Percentiles rank a stretch among this genome's conserved stretches.
Evolutionary conservation across 2,888 invertebrate genomes (phyloP).

Genomic region (Orchesellides sinensis): DNA sequence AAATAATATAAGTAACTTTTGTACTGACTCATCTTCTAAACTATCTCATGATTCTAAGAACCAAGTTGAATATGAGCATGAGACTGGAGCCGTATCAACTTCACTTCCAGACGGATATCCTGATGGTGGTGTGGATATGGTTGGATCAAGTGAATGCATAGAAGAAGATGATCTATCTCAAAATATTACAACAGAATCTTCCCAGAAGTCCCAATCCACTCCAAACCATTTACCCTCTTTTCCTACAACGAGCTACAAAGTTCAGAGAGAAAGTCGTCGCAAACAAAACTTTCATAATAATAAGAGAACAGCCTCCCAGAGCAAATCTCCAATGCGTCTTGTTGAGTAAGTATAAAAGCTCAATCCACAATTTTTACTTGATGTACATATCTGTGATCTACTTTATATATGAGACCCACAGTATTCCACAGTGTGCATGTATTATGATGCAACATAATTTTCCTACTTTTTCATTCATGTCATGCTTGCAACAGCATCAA

Average conservation of each 20-base stretch:
- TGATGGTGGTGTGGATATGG: not conserved
- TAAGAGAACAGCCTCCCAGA: not conserved
- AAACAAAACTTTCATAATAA: constrained; percentile 1
- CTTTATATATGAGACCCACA: no score
- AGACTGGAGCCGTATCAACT: not conserved
- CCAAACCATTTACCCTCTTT: not conserved
- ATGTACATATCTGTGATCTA: no score
- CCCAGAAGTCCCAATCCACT: not conserved
- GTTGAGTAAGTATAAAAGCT: constrained; percentile 30
- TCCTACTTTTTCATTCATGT: not conserved
- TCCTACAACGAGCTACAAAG: not conserved
- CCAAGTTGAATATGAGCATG: not conserved
- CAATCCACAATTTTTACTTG: no score
- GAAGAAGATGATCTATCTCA: not conserved
- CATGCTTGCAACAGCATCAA: not conserved
- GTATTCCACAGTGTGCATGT: not conserved
- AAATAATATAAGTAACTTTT: no score
- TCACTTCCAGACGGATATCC: not conserved
- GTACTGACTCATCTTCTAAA: not conserved
- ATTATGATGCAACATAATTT: not conserved
- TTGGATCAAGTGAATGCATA: not conserved
- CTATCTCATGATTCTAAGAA: not conserved
- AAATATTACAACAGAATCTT: no score
- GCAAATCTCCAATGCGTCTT: constrained; percentile 26
- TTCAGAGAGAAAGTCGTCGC: not conserved